Percentiles rank a stretch among this genome's conserved stretches.
phyloP scores from a whole-genome alignment of 2,113 vertebrate genomes.

The Tychaedon coryphoeus region DNA sequence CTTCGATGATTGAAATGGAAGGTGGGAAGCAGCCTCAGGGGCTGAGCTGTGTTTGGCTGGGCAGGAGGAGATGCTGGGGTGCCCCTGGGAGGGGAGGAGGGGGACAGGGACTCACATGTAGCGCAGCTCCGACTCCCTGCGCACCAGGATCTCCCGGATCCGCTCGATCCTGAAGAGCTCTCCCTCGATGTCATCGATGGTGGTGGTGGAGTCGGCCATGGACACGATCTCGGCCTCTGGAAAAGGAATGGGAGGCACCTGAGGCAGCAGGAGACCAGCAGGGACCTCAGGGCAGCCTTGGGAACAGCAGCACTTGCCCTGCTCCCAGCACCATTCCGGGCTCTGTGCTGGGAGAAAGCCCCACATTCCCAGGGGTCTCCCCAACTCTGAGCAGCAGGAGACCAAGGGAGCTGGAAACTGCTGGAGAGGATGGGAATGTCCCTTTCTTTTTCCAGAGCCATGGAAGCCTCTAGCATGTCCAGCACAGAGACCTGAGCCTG shows the following conservation, averaged over 20 bases:
- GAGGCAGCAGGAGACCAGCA: neutral
- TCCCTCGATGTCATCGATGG: conserved; percentile 82
- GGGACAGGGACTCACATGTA: conserved; percentile 81
- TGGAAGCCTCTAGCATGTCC: rapidly evolving
- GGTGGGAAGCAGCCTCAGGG: neutral
- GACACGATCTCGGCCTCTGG: conserved; percentile 81
- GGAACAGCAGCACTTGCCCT: neutral
- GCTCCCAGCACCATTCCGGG: rapidly evolving
- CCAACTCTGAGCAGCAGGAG: neutral
- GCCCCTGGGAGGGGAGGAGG: neutral
- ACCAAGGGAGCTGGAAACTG: neutral
- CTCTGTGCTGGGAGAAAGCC: neutral
- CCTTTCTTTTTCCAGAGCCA: neutral
- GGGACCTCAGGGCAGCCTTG: neutral
- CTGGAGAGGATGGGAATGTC: neutral
- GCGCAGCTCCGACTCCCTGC: conserved; percentile 86
- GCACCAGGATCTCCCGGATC: conserved; percentile 83
- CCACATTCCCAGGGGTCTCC: rapidly evolving
- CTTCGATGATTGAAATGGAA: neutral
- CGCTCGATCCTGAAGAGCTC: conserved; percentile 85
- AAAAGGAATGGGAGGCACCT: neutral
- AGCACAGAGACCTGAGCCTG: neutral
- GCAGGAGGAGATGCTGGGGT: rapidly evolving
- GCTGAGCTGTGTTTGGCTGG: rapidly evolving
- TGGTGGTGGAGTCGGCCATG: conserved; percentile 86